A percentile compares a stretch with the other conserved stretches of the same genome.
These are phyloP conservation scores for Thymelicus sylvestris DNA, from an alignment of 2,888 invertebrate genomes.

Conservation along the genomic window DNA sequence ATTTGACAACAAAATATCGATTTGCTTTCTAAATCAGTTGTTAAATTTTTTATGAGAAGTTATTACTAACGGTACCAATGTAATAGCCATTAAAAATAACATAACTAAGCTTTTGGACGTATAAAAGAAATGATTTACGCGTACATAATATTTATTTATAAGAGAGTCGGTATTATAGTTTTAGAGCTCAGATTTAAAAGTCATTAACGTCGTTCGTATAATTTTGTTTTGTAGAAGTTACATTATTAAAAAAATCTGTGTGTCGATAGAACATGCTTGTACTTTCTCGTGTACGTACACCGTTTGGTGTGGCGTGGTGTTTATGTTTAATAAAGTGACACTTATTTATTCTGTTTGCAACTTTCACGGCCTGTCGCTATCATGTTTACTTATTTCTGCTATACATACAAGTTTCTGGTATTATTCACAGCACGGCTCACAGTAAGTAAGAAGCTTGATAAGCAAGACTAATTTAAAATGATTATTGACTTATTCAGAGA, in stretches of 20 bases:
- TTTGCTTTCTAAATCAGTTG: conserved; percentile 22
- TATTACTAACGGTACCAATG: conserved; percentile 23
- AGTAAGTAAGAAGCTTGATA: too few relatives aligned
- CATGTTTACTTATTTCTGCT: conserved; percentile 9
- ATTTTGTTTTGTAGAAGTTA: conserved; percentile 4
- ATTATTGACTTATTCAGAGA: too few relatives aligned
- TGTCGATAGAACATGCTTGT: conserved; percentile 5
- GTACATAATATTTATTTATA: background rate
- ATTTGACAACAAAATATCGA: background rate
- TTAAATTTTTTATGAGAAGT: conserved; percentile 3
- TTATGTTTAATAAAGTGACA: conserved; percentile 9
- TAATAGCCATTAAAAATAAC: conserved; percentile 3
- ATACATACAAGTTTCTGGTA: background rate
- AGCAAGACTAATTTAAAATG: too few relatives aligned
- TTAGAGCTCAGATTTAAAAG: background rate
- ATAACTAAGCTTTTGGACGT: background rate
- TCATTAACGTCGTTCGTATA: background rate
- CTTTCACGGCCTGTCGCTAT: conserved; percentile 10
- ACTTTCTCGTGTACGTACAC: background rate
- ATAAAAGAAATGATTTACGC: conserved; percentile 23
- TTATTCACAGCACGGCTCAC: background rate
- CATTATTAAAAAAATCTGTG: conserved; percentile 3
- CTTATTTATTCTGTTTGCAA: conserved; percentile 24
- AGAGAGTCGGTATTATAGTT: conserved; percentile 16
- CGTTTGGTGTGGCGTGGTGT: background rate